Evolutionary conservation across 1,140 invertebrate genomes (phyloP).

Genomic region (Drosophila littoralis): DNA sequence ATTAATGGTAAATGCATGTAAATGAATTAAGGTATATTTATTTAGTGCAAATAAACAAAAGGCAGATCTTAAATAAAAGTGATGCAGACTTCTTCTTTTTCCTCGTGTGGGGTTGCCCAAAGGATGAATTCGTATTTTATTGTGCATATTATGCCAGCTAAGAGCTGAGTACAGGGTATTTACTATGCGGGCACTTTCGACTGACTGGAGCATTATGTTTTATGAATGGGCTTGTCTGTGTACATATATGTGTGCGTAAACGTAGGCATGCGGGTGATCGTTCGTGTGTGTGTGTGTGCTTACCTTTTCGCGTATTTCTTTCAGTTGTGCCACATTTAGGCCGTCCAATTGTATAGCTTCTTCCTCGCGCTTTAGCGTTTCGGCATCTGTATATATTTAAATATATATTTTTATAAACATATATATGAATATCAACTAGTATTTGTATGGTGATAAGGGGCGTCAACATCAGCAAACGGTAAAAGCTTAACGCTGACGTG

Average conservation of each 20-base stretch:
- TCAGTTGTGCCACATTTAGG: constrained; percentile 96
- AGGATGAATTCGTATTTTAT: too few species aligned
- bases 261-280: not conserved
- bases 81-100: too few species aligned
- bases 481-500: constrained; percentile 67
- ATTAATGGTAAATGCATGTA: too few species aligned
- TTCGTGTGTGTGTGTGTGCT: constrained; percentile 4
- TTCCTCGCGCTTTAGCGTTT: constrained; percentile 94
- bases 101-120: too few species aligned
- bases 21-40: too few species aligned
- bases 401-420: not conserved
- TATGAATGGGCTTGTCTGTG: not conserved
- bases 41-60: too few species aligned
- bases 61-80: too few species aligned
- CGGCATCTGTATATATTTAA: constrained; percentile 86
- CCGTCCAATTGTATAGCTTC: constrained; percentile 99
- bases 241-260: not conserved
- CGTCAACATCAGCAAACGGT: constrained; percentile 39
- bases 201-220: not conserved
- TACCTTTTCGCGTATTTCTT: constrained; percentile 93
- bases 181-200: not conserved
- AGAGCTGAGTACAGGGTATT: not conserved
- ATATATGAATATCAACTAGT: not conserved
- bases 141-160: not conserved
- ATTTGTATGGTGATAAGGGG: constrained; percentile 37